Evolutionary conservation across 2,797 vertebrate species (phyloP).

Genomic region (Acanthurus leucopareius): DNA sequence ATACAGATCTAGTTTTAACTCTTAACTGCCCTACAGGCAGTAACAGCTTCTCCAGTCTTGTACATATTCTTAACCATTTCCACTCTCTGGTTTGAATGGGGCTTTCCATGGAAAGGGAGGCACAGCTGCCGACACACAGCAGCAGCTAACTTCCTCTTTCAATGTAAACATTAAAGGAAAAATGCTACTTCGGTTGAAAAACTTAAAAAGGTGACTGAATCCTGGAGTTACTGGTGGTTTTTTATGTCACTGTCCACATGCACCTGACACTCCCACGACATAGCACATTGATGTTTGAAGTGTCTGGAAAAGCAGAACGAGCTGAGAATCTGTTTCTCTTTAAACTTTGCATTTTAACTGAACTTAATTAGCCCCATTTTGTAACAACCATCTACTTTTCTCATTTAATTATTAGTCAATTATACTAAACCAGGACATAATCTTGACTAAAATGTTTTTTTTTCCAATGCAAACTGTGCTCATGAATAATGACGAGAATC

Average conservation of each 20-base stretch:
- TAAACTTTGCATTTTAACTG: background rate
- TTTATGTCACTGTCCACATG: background rate
- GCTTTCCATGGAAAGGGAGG: background rate
- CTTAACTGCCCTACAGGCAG: background rate
- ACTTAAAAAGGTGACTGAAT: slow-evolving; percentile 19
- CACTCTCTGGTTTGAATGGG: background rate
- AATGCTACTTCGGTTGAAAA: slow-evolving; percentile 46
- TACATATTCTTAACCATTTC: too few species aligned
- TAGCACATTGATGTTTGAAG: background rate
- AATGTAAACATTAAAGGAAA: background rate
- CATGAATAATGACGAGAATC: slow-evolving; percentile 22
- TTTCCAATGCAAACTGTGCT: slow-evolving; percentile 27
- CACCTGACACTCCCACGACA: background rate
- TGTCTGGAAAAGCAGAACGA: slow-evolving; percentile 36
- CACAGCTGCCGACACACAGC: background rate
- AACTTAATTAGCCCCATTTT: background rate
- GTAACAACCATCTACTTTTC: slow-evolving; percentile 11
- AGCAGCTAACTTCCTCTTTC: background rate
- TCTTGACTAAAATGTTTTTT: background rate
- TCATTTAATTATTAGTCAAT: background rate
- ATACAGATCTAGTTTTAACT: too few species aligned
- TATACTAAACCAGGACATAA: background rate
- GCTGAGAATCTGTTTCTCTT: background rate
- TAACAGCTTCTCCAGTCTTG: background rate
- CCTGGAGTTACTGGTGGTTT: slow-evolving; percentile 4